Evolutionary conservation across 2,113 vertebrate species (phyloP), one percentile per base, ranked within the genome.

Genomic region (Talpa occidentalis): DNA sequence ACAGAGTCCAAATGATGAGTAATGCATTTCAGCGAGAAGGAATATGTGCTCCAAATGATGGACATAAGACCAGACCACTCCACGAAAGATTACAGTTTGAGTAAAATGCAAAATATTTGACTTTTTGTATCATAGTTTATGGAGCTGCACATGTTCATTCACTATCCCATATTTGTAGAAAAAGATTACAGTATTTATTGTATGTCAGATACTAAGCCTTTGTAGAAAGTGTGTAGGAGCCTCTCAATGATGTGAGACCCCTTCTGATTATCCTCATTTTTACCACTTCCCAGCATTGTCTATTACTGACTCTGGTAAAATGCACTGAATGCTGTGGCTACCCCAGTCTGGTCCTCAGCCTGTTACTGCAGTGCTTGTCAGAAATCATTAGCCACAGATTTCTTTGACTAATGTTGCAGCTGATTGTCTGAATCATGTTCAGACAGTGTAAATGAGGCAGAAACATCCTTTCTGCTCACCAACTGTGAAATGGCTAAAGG

Each of bases 361-460:
- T 98, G 98, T 98, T 98, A 98, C 97, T 97, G 97, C 97, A 86
- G 98, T 12, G 95, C 98, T 98, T 99, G 99, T 99, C 99, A 99
- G 97, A 98, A 99, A 97, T 98, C 98, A 98, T 99, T 99, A 99
- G 98, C 97, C 97, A 91, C 97, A 96, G 97, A 97, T 98, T 97
- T 96, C 97, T 98, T 98, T 99, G 99, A 99, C 99, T 99, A 99
- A 99, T 99, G 99, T 98, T 98, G 98, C 98, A 98, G 98, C 96
- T 98, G 98, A 99, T 99, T 98, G 98, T 98, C 98, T 98, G 98
- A 99, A 98, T 98, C 98, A 96, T 98, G 98, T 98, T 98, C 98
- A 97, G 98, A 98, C 97, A 98, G 97, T 97, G 98, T 97, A 98
- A 98, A 98, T 98, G 98, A 98, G 97, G 97, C 97, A 99, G 98